A percentile compares a stretch with the other conserved stretches of the same genome.
Evolutionary conservation across 2,888 invertebrate genomes (phyloP).

Genomic region (Troglohyphantes excavatus): DNA sequence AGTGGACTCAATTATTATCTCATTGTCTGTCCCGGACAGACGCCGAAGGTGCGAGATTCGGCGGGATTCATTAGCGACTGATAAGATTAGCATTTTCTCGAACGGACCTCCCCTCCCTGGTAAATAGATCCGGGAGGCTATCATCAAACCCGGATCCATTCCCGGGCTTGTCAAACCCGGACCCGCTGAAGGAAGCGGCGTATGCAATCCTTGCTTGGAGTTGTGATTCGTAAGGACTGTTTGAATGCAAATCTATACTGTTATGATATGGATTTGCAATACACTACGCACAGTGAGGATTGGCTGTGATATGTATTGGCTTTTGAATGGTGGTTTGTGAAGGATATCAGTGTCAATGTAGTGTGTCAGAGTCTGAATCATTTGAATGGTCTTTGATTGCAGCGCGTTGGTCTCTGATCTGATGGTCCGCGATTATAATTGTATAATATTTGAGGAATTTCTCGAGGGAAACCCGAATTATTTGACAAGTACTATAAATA

Average conservation of each 20-base stretch:
- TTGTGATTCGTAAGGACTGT: background rate
- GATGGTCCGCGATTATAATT: too few species aligned
- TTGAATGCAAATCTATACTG: background rate
- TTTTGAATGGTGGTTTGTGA: background rate
- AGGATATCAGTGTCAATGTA: background rate
- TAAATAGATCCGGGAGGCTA: background rate
- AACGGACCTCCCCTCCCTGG: constrained; percentile 14
- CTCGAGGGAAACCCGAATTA: too few species aligned
- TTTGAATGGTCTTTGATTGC: too few species aligned
- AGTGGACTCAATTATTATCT: constrained; percentile 73
- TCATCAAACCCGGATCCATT: constrained; percentile 21
- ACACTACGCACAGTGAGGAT: too few species aligned
- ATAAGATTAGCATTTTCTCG: constrained; percentile 71
- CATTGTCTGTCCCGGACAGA: constrained; percentile 59
- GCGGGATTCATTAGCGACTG: constrained; percentile 71
- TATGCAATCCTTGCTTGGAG: background rate
- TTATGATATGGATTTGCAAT: too few species aligned
- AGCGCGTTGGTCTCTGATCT: too few species aligned
- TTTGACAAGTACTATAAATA: too few species aligned
- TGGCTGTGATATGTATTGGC: background rate
- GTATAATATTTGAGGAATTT: too few species aligned
- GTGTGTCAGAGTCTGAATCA: too few species aligned
- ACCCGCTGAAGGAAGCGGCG: background rate
- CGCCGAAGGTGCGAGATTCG: constrained; percentile 44
- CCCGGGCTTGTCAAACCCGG: background rate